These are phyloP conservation scores for Cyanoramphus novaezelandiae DNA, from an alignment of 2,113 vertebrate species.

Conservation along the genomic window DNA sequence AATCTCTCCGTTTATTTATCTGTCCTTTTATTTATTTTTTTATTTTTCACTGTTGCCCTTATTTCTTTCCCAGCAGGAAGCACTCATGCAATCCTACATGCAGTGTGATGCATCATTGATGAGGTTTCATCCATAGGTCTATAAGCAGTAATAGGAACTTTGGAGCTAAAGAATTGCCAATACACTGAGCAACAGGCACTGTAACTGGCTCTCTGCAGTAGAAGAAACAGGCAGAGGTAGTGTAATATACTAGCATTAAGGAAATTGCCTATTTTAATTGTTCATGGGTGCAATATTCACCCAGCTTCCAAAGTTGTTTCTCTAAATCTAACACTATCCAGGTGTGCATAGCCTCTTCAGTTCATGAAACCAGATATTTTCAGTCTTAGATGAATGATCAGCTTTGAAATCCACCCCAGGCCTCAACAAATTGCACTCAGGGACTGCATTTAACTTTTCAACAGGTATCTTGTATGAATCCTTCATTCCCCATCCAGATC, in stretches of 20 bases:
- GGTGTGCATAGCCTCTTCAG: fast-evolving
- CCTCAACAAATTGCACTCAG: not conserved
- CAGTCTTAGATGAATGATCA: not conserved
- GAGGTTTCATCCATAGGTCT: not conserved
- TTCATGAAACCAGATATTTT: not conserved
- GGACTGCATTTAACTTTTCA: not conserved
- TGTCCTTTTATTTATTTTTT: not conserved
- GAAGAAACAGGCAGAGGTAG: not conserved
- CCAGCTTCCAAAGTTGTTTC: not conserved
- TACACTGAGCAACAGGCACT: not conserved
- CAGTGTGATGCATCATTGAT: not conserved
- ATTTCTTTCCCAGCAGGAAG: not conserved
- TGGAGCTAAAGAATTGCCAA: not conserved
- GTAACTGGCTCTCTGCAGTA: not conserved
- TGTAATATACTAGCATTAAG: not conserved
- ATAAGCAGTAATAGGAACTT: not conserved
- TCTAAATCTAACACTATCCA: not conserved
- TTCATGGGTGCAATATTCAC: not conserved
- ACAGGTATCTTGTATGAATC: not conserved
- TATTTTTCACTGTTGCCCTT: not conserved
- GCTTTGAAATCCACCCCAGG: not conserved
- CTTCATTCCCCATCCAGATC: not conserved
- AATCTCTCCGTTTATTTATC: not conserved
- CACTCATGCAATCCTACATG: not conserved
- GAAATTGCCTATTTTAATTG: fast-evolving